phyloP scores from a whole-genome alignment of 2,888 invertebrate species.

The Taphrorychus bicolor region DNA sequence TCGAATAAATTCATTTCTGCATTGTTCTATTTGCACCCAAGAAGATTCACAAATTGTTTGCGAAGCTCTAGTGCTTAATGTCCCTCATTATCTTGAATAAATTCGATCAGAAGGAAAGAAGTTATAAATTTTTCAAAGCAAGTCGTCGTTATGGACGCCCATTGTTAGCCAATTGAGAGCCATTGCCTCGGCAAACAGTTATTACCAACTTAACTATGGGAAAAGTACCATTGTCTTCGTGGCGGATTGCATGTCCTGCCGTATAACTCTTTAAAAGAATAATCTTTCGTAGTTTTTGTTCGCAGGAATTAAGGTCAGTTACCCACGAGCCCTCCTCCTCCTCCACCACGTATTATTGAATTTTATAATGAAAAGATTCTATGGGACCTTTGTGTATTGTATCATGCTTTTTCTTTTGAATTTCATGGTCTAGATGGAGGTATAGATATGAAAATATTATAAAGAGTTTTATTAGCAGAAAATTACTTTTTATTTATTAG shows the following conservation, averaged over 20 bases:
- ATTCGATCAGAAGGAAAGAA: too few relatives aligned
- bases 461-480: slow-evolving; percentile 6
- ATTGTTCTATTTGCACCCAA: too few relatives aligned
- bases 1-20: too few relatives aligned
- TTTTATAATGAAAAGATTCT: slow-evolving; percentile 10
- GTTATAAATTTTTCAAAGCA: too few relatives aligned
- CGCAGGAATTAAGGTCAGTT: slow-evolving; percentile 20
- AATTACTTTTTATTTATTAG: slow-evolving; percentile 1
- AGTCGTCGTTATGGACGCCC: neutral
- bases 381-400: neutral
- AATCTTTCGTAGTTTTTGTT: slow-evolving; percentile 8
- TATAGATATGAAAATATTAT: neutral
- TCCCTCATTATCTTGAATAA: too few relatives aligned
- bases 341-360: slow-evolving; percentile 5
- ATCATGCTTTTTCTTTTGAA: neutral
- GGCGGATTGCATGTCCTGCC: slow-evolving; percentile 24
- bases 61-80: too few relatives aligned
- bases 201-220: slow-evolving; percentile 32
- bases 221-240: slow-evolving; percentile 26
- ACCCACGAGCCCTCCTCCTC: slow-evolving; percentile 5
- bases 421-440: neutral
- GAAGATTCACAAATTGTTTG: too few relatives aligned
- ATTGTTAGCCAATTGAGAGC: slow-evolving; percentile 19
- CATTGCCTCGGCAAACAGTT: slow-evolving; percentile 23
- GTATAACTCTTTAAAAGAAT: slow-evolving; percentile 9